Evolutionary conservation across 2,113 vertebrate genomes (phyloP), one percentile per base, ranked within the genome.

Genomic region (Lophochroa leadbeateri): DNA sequence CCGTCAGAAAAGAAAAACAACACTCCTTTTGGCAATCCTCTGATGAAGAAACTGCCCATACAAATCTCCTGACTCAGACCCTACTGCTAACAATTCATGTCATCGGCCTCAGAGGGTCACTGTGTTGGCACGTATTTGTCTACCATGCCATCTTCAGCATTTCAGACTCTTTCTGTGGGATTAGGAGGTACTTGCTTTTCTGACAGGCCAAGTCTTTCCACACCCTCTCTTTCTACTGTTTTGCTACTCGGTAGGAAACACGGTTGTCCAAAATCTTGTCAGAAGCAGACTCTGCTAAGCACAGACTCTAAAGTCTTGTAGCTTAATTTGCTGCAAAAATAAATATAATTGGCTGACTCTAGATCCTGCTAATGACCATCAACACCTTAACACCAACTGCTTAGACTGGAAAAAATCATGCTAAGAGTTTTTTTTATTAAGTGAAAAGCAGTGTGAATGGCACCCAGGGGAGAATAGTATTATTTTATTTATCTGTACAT

Each of bases 281-380:
- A 95, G 60, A 92, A 83, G 19, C 52, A 79, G 44, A 71, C 67
- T 95, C 61, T 50, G 47, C 25, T 49, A 91, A 92, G 72, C 41
- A 49, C 41, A 94, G 67, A 46, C 28, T 90, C 39, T 69, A 63
- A 96, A 94, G 77, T 24, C 37, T 82, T 96, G 39, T 39, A 33
- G 69, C 29, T 93, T 94, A 79, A 97, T 96, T 97, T 94, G 63
- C 79, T 80, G 91, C 63, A 96, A 92, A 96, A 96, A 92, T 93
- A 92, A 88, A 93, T 81, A 69, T 96, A 95, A 96, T 91, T 97
- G 95, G 91, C 65, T 84, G 82, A 63, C 44, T 92, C 64, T 84
- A 94, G 65, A 95, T 91, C 88, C 53, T 75, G 84, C 53, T 93
- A 96, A 95, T 91, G 57, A 94, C 81, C 86, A 96, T 94, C 80